A percentile compares a stretch with the other conserved stretches of the same genome.
phyloP scores from a whole-genome alignment of 2,888 invertebrate species.

The Lasioglossum malachurum region DNA sequence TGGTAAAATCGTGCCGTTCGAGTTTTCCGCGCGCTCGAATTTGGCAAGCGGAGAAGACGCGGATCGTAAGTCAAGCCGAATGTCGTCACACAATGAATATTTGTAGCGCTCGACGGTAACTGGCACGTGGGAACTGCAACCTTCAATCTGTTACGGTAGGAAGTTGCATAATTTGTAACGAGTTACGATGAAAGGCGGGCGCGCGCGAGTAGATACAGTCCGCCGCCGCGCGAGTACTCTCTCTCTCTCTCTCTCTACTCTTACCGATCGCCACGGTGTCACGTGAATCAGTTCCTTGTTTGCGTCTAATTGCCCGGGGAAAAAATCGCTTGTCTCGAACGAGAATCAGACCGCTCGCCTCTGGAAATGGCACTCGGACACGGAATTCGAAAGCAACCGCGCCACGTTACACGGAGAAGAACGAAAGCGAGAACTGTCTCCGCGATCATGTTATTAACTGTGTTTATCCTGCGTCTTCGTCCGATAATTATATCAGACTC shows the following conservation, averaged over 20 bases:
- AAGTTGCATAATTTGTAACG: slow-evolving; percentile 74
- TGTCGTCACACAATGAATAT: slow-evolving; percentile 73
- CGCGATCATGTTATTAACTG: background rate
- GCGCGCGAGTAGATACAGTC: slow-evolving; percentile 1
- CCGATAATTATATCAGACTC: background rate
- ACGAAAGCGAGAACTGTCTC: slow-evolving; percentile 21
- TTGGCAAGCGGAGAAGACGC: slow-evolving; percentile 50
- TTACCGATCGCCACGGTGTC: slow-evolving; percentile 39
- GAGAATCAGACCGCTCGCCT: background rate
- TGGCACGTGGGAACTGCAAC: slow-evolving; percentile 74
- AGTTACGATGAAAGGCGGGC: slow-evolving; percentile 68
- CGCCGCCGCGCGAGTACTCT: background rate
- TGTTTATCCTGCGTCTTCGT: background rate
- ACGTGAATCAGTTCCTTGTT: slow-evolving; percentile 57
- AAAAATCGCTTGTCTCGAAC: slow-evolving; percentile 2
- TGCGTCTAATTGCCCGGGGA: slow-evolving; percentile 32
- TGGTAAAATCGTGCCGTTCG: background rate
- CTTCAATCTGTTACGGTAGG: slow-evolving; percentile 76
- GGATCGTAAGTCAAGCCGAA: slow-evolving; percentile 65
- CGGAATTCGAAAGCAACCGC: slow-evolving; percentile 26
- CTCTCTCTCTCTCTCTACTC: background rate
- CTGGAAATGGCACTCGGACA: slow-evolving; percentile 13
- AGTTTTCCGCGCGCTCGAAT: slow-evolving; percentile 29
- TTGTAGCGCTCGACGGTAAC: slow-evolving; percentile 67
- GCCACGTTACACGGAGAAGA: slow-evolving; percentile 4